Base-by-base conservation (phyloP, 2,888 invertebrate genomes). In the Scaptomyza tumidula region DNA sequence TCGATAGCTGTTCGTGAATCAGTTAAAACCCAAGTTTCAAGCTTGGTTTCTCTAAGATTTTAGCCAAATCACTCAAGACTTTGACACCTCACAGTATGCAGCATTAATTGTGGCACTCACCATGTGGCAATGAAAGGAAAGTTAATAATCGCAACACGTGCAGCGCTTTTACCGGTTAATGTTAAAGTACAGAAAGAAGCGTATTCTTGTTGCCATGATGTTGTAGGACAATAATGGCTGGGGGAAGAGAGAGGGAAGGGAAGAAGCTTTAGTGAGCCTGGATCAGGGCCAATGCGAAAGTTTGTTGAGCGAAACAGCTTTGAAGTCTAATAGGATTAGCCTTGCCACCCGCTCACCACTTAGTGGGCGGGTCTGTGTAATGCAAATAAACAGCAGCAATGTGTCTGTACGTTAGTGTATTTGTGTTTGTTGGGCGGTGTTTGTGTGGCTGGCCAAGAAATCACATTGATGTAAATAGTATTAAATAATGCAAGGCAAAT, bases 301-400 rank as follows among this genome's bases (percentile, higher is more conserved):
- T 79, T 82, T 86, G 88, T 79, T 69, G 70, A 52, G 70, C 64
- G 63, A 72, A 87, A 87, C 65, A 60, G 88, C 86, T 85, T 89
- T 85, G 89, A 89, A 79, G 89, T 85, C 86, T 85, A 89, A 85
- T 85, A 89, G 89, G 85, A 85, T 85, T 85, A 89, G 71, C 71
- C 43, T 54, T 48, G 57, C 65, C 46, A 7, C 19, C 35, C 49
- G 39, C 80, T 53, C 71, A 58, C 27, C 39, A 54, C 48, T 60
- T 50, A 58, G 65, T 62, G 74, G 80, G 77, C 57, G 76, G 69
- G 71, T 54, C 64, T 76, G 63, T 54, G 29, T 59, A 69, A 54
- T 56, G 45, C 74, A 88, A 74, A 86, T 76, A 88, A 84, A 75
- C 85, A 60, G 13, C 67, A 63, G 29, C 56, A 49, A 46, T 39